A percentile compares a stretch with the other conserved stretches of the same genome.
Evolutionary conservation across 1,140 invertebrate species (phyloP).

Genomic region (Coboldia fuscipes): DNA sequence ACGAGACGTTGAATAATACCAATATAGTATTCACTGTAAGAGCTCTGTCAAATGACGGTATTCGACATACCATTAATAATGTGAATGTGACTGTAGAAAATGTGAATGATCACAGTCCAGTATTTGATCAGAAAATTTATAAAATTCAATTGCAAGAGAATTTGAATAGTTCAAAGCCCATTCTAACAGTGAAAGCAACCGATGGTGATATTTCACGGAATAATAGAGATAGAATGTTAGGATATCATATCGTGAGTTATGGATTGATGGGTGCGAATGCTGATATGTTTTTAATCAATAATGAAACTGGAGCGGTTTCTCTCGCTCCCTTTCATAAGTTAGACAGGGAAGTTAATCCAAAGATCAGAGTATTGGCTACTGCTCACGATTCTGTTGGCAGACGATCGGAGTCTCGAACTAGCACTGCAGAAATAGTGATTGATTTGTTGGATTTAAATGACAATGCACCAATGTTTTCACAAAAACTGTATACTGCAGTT

Average conservation of each 20-base stretch:
- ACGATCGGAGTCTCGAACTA: slow-evolving; percentile 34
- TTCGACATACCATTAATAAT: slow-evolving; percentile 36
- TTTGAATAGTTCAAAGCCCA: slow-evolving; percentile 36
- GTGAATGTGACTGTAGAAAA: slow-evolving; percentile 51
- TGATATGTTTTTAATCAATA: slow-evolving; percentile 45
- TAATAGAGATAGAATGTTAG: slow-evolving; percentile 31
- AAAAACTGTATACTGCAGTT: slow-evolving; percentile 25
- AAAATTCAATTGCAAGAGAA: slow-evolving; percentile 38
- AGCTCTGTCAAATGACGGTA: slow-evolving; percentile 43
- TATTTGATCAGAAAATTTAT: slow-evolving; percentile 44
- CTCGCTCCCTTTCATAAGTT: slow-evolving; percentile 43
- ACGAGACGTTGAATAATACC: slow-evolving; percentile 40
- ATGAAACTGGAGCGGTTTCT: slow-evolving; percentile 37
- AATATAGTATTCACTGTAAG: slow-evolving; percentile 48
- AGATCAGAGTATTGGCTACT: slow-evolving; percentile 41
- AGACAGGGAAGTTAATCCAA: slow-evolving; percentile 50
- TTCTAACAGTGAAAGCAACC: slow-evolving; percentile 42
- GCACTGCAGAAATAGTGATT: slow-evolving; percentile 36
- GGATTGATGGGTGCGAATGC: slow-evolving; percentile 45
- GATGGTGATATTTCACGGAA: slow-evolving; percentile 45
- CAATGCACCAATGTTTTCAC: slow-evolving; percentile 32
- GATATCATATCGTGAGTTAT: slow-evolving; percentile 46
- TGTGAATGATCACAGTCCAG: slow-evolving; percentile 59
- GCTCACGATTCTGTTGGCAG: slow-evolving; percentile 52
- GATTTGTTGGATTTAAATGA: slow-evolving; percentile 68